phyloP scores from a whole-genome alignment of 2,113 vertebrate species.

The Melanotaenia duboulayi region DNA sequence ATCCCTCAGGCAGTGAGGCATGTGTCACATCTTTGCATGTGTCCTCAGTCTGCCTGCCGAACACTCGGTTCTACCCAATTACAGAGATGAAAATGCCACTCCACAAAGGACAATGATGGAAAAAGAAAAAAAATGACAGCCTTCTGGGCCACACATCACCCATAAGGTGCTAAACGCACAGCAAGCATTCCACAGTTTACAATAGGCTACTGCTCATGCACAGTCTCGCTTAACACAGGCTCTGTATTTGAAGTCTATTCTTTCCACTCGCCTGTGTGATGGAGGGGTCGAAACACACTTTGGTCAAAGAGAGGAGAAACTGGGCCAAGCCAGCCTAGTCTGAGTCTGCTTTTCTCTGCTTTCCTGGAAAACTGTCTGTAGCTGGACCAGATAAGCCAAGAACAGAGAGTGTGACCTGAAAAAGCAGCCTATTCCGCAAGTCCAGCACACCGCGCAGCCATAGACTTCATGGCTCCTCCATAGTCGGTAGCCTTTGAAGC shows the following conservation, averaged over 20 bases:
- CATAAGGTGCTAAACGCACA: conserved; percentile 64
- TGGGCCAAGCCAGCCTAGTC: conserved; percentile 55
- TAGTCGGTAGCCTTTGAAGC: conserved; percentile 77
- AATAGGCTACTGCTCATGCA: conserved; percentile 33
- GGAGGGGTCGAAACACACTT: conserved; percentile 56
- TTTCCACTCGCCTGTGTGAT: conserved; percentile 29
- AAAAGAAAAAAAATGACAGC: conserved; percentile 32
- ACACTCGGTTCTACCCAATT: conserved; percentile 64
- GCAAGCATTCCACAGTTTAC: conserved; percentile 36
- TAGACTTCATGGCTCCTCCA: conserved; percentile 74
- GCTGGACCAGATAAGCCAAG: conserved; percentile 77
- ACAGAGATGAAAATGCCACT: conserved; percentile 71
- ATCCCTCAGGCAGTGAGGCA: conserved; percentile 56
- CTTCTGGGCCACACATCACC: conserved; percentile 53
- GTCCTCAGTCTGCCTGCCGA: conserved; percentile 55
- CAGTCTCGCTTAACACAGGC: conserved; percentile 20
- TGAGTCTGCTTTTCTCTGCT: conserved; percentile 47
- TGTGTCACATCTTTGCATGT: conserved; percentile 67
- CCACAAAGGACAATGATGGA: conserved; percentile 44
- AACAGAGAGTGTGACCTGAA: conserved; percentile 71
- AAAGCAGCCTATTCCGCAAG: conserved; percentile 53
- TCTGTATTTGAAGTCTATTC: conserved; percentile 41
- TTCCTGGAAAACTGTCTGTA: conserved; percentile 74
- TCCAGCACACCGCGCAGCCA: conserved; percentile 50
- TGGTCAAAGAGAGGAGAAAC: conserved; percentile 55